Base-by-base conservation (phyloP, 2,113 vertebrate genomes). In the Myrmophylax atrothorax region DNA sequence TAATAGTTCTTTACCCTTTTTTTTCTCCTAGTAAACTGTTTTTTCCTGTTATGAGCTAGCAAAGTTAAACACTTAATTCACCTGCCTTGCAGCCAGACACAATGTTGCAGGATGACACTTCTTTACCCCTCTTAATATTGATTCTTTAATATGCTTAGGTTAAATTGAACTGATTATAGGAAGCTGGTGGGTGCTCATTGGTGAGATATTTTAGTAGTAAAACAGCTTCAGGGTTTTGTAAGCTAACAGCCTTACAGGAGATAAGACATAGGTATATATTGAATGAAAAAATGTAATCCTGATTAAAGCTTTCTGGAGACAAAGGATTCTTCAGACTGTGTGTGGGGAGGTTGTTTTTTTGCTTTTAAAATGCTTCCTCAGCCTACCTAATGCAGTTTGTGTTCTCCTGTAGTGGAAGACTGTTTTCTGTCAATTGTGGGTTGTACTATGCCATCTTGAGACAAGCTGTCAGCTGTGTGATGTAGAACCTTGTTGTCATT, bases 121-220 rank as follows among this genome's bases (percentile, higher is more conserved):
- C 47, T 82, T 93, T 87, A 49, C 84, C 50, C 46, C 5, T 91
- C 55, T 83, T 80, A 69, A 62, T 92, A 92, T 64, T 46, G 59
- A 83, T 90, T 81, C 73, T 94, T 90, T 94, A 89, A 93, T 89
- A 84, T 89, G 83, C 77, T 93, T 93, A 70, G 13, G 69, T 84
- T 85, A 29, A 76, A 94, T 58, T 75, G 72, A 89, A 84, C 81
- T 76, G 75, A 76, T 96, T 94, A 85, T 63, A 82, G 42, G 66
- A 89, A 76, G 53, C 84, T 89, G 44, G 33, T n/a, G 67, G 70
- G 29, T 75, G 70, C 49, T 91, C 55, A 63, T 37, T 84, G 79
- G 78, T 74, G 78, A 91, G 87, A 59, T 91, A 87, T 85, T 95
- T 91, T 77, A 59, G 75, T 70, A 83, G 91, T 73, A 55, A 91